Base-by-base conservation (phyloP, 2,113 vertebrate species). In the Serinus canaria region DNA sequence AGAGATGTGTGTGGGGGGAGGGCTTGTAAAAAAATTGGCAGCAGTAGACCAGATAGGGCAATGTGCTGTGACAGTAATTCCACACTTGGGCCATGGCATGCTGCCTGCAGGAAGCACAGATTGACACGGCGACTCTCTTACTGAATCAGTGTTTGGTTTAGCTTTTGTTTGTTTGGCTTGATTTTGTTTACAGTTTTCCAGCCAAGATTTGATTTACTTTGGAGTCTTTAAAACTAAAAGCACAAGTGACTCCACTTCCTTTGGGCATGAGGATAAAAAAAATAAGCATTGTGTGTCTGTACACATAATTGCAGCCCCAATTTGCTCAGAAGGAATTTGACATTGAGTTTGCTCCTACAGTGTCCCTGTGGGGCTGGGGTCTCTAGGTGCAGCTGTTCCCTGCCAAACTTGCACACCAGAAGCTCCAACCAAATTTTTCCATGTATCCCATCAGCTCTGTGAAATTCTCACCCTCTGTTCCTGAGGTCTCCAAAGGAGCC, bases 141-240 rank as follows among this genome's bases (percentile, higher is more conserved):
- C 86, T 93, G 95, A 96, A 92, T 78, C 77, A 87, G 25, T 92
- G 90, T 95, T 95, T 96, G 94, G 2, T 87, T 97, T 95, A 89
- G 76, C 86, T 89, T 95, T 90, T 92, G 87, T 30, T 95, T 95
- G 94, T 92, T 90, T 94, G 87, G 94, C 90, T 92, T 81, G 80
- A 76, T 95, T 93, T 96, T 94, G 86, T 96, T 96, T 96, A 94
- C 83, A 47, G 83, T 93, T 93, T 95, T 82, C 80, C 66, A 82
- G 90, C 95, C 88, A 97, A 90, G 88, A 83, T 90, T 83, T 90
- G 49, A 83, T 96, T 92, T 94, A 92, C 89, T 95, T 87, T 87
- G 73, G 88, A 94, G 72, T 33, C 92, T 95, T 95, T 81, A 83
- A 81, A 92, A 75, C 67, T 77, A 83, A 95, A 95, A 88, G 76